Evolutionary conservation across 2,888 invertebrate genomes (phyloP).

Genomic region (Chymomyza procnemis): DNA sequence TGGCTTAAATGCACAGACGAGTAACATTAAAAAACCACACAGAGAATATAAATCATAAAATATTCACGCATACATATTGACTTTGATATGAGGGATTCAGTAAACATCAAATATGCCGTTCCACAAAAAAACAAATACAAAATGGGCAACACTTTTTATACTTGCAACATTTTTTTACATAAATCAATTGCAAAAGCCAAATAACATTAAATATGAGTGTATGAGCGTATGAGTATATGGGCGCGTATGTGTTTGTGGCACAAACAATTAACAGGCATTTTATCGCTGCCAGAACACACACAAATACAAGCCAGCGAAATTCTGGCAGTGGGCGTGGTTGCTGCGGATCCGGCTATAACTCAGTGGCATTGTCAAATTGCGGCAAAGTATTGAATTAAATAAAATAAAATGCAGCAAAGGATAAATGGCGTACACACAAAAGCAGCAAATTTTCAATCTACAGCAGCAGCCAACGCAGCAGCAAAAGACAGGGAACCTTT

Average conservation of each 20-base stretch:
- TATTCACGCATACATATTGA: constrained; percentile 7
- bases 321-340: not conserved
- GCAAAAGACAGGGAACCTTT: constrained; percentile 13
- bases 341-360: not conserved
- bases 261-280: constrained; percentile 63
- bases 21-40: not conserved
- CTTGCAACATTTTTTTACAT: not conserved
- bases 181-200: constrained; percentile 32
- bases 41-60: not conserved
- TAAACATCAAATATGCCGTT: not conserved
- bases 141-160: constrained; percentile 15
- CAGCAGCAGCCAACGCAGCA: not conserved
- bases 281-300: constrained; percentile 14
- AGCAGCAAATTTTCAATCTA: not conserved
- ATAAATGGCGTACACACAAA: not conserved
- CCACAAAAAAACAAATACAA: constrained; percentile 23
- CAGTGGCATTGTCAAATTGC: constrained; percentile 3
- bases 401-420: constrained; percentile 15
- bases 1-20: too few relatives aligned
- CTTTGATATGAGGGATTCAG: constrained; percentile 7
- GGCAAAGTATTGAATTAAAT: constrained; percentile 31
- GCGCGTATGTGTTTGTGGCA: constrained; percentile 43
- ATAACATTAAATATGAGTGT: constrained; percentile 25
- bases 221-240: not conserved
- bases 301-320: not conserved